phyloP scores from a whole-genome alignment of 2,797 vertebrate species.

The Gallirallus australis region DNA sequence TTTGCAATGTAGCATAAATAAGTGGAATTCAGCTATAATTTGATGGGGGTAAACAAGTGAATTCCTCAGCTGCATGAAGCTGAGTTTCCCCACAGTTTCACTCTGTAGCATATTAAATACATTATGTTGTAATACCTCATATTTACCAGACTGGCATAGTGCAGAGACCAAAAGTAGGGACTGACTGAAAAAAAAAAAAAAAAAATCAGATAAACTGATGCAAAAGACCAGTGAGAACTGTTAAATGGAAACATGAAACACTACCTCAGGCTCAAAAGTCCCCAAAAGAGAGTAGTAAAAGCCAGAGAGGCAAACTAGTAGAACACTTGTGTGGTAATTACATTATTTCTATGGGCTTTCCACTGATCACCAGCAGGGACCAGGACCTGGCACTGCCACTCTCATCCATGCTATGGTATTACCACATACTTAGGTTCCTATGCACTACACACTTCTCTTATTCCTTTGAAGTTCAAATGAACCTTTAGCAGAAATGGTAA shows the following conservation, averaged over 20 bases:
- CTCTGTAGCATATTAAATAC: neutral
- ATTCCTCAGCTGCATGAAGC: neutral
- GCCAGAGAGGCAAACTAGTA: neutral
- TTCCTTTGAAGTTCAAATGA: neutral
- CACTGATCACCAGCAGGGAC: neutral
- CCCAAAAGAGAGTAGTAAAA: neutral
- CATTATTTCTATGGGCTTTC: neutral
- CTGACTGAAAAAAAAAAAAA: neutral
- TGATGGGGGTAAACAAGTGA: neutral
- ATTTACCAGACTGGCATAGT: neutral
- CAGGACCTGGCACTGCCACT: neutral
- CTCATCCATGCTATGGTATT: fast-evolving
- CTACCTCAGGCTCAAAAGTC: neutral
- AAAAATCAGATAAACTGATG: neutral
- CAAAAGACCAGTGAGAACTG: neutral
- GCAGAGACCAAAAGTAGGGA: neutral
- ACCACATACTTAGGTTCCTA: fast-evolving
- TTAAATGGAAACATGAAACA: neutral
- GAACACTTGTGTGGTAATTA: neutral
- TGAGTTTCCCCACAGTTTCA: neutral
- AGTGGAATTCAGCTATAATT: neutral
- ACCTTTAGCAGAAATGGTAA: neutral
- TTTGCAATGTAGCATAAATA: neutral
- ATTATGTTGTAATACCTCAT: neutral
- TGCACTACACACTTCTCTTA: neutral